Evolutionary conservation across 1,140 invertebrate genomes (phyloP), one percentile per base, ranked within the genome.

Genomic region (Apis florea): DNA sequence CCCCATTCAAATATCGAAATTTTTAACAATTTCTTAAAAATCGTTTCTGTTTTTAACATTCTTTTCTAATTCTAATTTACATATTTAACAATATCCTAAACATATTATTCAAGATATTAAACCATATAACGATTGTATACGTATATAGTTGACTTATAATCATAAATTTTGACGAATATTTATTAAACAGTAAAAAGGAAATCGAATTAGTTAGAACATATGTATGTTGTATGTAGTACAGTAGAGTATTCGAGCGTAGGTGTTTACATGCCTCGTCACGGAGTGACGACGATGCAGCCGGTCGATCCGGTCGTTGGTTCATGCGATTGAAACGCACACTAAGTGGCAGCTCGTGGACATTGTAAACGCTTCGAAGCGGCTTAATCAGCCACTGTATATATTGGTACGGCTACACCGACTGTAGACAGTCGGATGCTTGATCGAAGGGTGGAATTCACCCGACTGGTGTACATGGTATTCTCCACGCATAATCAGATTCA

Each of bases 301-400:
- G n/a, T 73, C 71, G 63, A 74, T 71, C 53, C 53, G 79, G 63
- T 80, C 63, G 73, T 76, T 77, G 68, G 67, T 1, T 84, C 87
- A 85, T 89, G 79, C 87, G 90, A 91, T 92, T 90, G 87, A 91
- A 90, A 87, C 84, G 82, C 72, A 73, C 83, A 80, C 70, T 73
- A 59, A 79, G 78, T 73, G 78, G 58, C 84, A 84, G 88, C 86
- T 80, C 85, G 77, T 88, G 83, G 85, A 91, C 90, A 87, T 82
- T 90, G 88, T 89, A 87, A 87, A 88, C 89, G 85, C 85, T 89
- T 89, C 87, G 86, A 92, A 91, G 90, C 89, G 89, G 88, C 89
- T 92, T 92, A 92, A 92, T 92, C 90, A 90, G 83, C 87, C 79
- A 90, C 90, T 90, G 88, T 90, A 82, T 90, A 82, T 87, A 86